A percentile compares a stretch with the other conserved stretches of the same genome.
phyloP scores from a whole-genome alignment of 1,140 invertebrate genomes.

The Zaprionus africanus region DNA sequence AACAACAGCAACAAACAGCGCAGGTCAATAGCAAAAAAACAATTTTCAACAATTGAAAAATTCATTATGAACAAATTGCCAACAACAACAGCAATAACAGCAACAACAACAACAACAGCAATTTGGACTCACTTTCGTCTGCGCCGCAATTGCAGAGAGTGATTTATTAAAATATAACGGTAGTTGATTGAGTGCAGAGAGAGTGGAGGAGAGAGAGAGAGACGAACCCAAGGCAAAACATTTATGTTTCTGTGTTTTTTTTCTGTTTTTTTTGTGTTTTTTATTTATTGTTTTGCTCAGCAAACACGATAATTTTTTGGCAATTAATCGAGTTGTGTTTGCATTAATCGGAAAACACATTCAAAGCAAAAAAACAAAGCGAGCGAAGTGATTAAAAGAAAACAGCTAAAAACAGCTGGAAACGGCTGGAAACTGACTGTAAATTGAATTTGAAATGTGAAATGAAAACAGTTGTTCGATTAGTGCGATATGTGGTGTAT shows the following conservation, averaged over 20 bases:
- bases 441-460: neutral
- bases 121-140: conserved; percentile 40
- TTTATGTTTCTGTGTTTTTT: neutral
- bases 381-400: neutral
- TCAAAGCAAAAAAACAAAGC: neutral
- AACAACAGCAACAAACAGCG: conserved; percentile 17
- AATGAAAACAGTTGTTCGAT: neutral
- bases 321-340: conserved; percentile 9
- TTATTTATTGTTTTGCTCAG: neutral
- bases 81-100: neutral
- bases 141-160: conserved; percentile 1
- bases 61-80: conserved; percentile 29
- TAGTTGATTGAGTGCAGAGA: conserved; percentile 5
- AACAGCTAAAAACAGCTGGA: neutral
- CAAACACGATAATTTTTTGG: neutral
- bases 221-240: conserved; percentile 28
- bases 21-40: conserved; percentile 32
- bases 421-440: neutral
- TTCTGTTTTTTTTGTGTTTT: neutral
- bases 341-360: neutral
- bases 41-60: conserved; percentile 10
- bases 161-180: conserved; percentile 27
- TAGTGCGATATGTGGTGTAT: neutral
- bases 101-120: conserved; percentile 9
- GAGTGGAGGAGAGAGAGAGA: neutral